Conservation (phyloP, 1,140 invertebrate species). For the Nixonia krombeini region DNA sequence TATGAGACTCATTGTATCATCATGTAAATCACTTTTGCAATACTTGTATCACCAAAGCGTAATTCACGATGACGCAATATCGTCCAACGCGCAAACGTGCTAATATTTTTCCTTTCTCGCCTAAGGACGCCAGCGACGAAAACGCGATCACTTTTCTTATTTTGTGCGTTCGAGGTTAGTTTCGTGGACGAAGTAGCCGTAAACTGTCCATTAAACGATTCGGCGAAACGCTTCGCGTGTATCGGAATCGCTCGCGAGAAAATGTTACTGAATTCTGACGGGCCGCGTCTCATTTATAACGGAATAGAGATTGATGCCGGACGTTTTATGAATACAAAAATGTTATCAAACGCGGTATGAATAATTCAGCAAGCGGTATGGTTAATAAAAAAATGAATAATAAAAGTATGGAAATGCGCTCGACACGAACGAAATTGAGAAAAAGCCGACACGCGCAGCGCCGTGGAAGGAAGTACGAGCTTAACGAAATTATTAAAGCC, state of each 20-base stretch:
- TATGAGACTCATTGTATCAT: background rate
- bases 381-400: background rate
- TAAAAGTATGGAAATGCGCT: too few relatives aligned
- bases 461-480: too few relatives aligned
- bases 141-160: slow-evolving; percentile 3
- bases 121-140: background rate
- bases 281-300: background rate
- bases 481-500: too few relatives aligned
- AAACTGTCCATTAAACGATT: slow-evolving; percentile 25
- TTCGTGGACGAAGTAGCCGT: slow-evolving; percentile 3
- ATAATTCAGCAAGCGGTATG: background rate
- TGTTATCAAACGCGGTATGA: background rate
- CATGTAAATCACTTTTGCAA: background rate
- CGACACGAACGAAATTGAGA: too few relatives aligned
- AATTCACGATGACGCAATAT: slow-evolving; percentile 5
- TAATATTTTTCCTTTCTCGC: background rate
- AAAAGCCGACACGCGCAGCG: too few relatives aligned
- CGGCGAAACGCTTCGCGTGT: slow-evolving; percentile 11
- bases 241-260: slow-evolving; percentile 1
- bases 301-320: background rate
- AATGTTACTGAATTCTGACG: background rate
- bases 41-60: background rate
- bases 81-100: background rate
- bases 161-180: background rate
- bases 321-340: background rate